Conservation (phyloP, 2,797 vertebrate species). For the Epinephelus awoara region DNA sequence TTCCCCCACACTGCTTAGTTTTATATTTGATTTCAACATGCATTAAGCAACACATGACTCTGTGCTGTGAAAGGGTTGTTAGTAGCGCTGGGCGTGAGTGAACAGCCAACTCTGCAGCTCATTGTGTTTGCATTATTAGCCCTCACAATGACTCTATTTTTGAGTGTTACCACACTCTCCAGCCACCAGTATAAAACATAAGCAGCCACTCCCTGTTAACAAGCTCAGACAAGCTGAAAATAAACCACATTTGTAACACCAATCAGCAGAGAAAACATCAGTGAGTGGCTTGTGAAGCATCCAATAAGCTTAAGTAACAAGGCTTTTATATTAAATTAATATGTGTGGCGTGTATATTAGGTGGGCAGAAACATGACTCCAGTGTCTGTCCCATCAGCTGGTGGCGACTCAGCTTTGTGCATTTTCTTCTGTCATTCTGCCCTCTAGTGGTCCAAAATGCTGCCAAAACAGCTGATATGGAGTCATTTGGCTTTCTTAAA, state of each 20-base stretch:
- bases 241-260: neutral
- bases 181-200: neutral
- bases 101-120: neutral
- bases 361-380: neutral
- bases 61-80: neutral
- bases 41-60: neutral
- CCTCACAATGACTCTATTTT: neutral
- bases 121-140: neutral
- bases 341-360: neutral
- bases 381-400: neutral
- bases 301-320: neutral
- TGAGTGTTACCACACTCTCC: neutral
- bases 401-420: neutral
- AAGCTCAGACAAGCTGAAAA: neutral
- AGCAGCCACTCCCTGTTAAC: neutral
- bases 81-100: neutral
- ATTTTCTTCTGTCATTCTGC: slow-evolving; percentile 22
- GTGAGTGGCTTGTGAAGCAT: neutral
- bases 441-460: slow-evolving; percentile 8
- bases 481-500: neutral
- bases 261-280: neutral
- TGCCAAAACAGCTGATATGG: too few relatives aligned
- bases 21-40: neutral
- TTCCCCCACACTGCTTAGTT: neutral
- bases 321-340: neutral